phyloP scores from a whole-genome alignment of 2,113 vertebrate genomes.

The Cinclus cinclus region DNA sequence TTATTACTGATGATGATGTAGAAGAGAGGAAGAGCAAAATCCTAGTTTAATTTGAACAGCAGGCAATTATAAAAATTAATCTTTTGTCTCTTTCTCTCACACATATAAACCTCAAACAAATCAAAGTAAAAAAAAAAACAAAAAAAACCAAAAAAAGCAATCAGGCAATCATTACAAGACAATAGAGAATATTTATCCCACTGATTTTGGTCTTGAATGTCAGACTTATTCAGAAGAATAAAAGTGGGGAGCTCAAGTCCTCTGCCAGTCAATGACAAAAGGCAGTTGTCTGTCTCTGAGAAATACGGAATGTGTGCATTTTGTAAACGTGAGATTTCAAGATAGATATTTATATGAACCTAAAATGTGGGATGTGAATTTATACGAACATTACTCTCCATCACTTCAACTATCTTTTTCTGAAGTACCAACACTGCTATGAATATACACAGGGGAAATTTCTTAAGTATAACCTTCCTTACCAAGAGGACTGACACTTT shows the following conservation, averaged over 20 bases:
- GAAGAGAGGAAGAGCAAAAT: neutral
- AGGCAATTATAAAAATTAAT: neutral
- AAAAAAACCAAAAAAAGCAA: rapidly evolving
- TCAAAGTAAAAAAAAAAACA: no score
- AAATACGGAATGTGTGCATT: rapidly evolving
- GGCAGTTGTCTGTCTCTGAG: neutral
- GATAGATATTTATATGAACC: neutral
- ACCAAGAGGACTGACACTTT: neutral
- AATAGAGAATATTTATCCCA: neutral
- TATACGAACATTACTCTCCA: neutral
- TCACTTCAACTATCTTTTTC: neutral
- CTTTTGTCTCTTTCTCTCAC: neutral
- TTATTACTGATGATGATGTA: neutral
- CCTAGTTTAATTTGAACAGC: neutral
- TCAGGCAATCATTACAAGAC: neutral
- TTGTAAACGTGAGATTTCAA: neutral
- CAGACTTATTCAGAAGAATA: neutral
- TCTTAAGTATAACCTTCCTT: neutral
- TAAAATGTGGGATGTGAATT: neutral
- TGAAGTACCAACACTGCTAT: neutral
- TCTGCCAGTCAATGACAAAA: neutral
- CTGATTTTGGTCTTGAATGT: neutral
- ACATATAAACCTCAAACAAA: neutral
- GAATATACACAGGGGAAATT: neutral
- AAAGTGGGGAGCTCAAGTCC: neutral